phyloP scores from a whole-genome alignment of 2,113 vertebrate species.

The Tragelaphus scriptus region DNA sequence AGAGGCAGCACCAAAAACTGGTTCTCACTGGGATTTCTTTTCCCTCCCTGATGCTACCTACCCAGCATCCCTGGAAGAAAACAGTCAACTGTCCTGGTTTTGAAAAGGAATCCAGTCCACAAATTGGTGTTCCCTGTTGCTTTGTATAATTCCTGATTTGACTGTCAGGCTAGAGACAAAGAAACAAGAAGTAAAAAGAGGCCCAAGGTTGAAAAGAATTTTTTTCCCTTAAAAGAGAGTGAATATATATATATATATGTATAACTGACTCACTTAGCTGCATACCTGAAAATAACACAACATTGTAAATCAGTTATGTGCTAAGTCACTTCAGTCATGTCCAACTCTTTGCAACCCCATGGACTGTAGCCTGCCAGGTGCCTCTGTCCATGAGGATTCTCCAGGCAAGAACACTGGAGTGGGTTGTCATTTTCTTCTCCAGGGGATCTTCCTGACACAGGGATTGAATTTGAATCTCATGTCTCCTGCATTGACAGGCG shows the following conservation, averaged over 20 bases:
- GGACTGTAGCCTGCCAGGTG: neutral
- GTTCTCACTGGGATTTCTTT: neutral
- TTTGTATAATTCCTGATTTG: neutral
- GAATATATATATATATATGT: neutral
- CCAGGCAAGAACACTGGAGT: neutral
- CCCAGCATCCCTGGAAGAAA: neutral
- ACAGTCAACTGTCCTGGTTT: neutral
- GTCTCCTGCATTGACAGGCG: neutral
- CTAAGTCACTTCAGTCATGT: neutral
- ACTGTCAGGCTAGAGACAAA: neutral
- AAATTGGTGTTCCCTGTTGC: neutral
- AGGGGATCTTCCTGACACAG: neutral
- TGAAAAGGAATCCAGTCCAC: neutral
- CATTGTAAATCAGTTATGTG: neutral
- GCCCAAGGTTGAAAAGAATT: neutral
- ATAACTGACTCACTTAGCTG: neutral
- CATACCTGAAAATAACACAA: neutral
- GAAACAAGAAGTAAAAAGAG: neutral
- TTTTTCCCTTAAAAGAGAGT: neutral
- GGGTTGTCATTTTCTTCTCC: neutral
- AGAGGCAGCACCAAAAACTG: neutral
- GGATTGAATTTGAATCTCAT: neutral
- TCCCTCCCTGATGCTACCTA: neutral
- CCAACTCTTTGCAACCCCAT: neutral
- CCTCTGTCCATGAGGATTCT: neutral